Conservation (phyloP, 2,888 invertebrate genomes). For the Sipha maydis region DNA sequence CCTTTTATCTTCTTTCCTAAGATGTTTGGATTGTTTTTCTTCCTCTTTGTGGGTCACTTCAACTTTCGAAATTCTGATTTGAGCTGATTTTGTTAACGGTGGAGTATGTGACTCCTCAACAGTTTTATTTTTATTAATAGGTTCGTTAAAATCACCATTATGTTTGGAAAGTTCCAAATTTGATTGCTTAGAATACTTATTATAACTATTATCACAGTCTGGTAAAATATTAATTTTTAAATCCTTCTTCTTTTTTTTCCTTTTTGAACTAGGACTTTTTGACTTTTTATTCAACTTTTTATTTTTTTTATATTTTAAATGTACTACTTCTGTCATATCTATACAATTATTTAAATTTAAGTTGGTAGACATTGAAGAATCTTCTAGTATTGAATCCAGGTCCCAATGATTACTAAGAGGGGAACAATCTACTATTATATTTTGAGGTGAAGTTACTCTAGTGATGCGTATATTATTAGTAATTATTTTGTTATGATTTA, state of each 20-base stretch:
- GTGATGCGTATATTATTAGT: constrained; percentile 28
- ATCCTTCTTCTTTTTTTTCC: constrained; percentile 58
- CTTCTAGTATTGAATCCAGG: not conserved
- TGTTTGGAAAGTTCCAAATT: constrained; percentile 32
- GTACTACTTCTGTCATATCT: constrained; percentile 1
- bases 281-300: constrained; percentile 62
- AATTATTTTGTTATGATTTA: constrained; percentile 31
- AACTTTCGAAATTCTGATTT: constrained; percentile 47
- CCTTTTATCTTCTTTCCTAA: constrained; percentile 56
- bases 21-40: constrained; percentile 34
- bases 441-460: not conserved
- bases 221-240: constrained; percentile 38
- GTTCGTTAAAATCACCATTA: constrained; percentile 45
- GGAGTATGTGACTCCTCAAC: constrained; percentile 49
- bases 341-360: constrained; percentile 30
- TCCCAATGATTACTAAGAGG: constrained; percentile 44
- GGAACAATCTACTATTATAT: not conserved
- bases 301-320: constrained; percentile 56
- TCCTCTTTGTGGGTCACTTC: constrained; percentile 14
- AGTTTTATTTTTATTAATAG: not conserved
- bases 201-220: constrained; percentile 27
- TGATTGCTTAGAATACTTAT: constrained; percentile 26
- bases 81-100: constrained; percentile 29
- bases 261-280: constrained; percentile 61
- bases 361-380: constrained; percentile 40